Evolutionary conservation across 2,113 vertebrate species (phyloP), one percentile per base, ranked within the genome.

Genomic region (Lophura nycthemera): DNA sequence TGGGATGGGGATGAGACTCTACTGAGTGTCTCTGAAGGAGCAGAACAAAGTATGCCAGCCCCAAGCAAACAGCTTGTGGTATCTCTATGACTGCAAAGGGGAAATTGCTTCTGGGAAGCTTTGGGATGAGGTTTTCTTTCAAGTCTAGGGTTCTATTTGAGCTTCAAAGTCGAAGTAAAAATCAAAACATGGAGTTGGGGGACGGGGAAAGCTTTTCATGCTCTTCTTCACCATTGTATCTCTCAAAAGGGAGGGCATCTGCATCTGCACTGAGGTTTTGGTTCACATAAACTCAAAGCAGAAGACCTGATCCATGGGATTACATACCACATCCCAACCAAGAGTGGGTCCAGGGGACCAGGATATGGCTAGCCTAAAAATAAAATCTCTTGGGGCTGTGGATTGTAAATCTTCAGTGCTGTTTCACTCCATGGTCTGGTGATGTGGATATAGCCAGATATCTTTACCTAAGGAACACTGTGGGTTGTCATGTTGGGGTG

Each of bases 101-200:
- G 8, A 85, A 72, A 56, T 3, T 70, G 45, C n/a, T 50, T 74
- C 89, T 66, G 84, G 56, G 25, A 80, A 80, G n/a, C 16, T 84
- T 82, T 84, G 32, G 29, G 13, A 56, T 78, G 63, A 91, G 40
- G 63, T 82, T 89, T 92, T n/a, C 36, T 85, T 95, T 85, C 42
- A 88, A 80, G 52, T 56, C 64, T 71, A 22, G 67, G 42, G 15
- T 57, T 90, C 91, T 70, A 71, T 70, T 42, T 83, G 20, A 89
- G 82, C 59, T 80, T 91, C 72, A 81, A 88, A 91, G 17, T 19
- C 34, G 27, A 73, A 74, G 42, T 5, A 69, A 70, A 90, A 65
- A 24, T 40, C 36, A 52, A 38, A 52, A 38, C 13, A 24, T 4
- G 10, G 57, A 15, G 6, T 38, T 48, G 19, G 11, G 2, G 3